Conservation (phyloP, 1,140 invertebrate species). For the Muscidifurax raptorellus region DNA sequence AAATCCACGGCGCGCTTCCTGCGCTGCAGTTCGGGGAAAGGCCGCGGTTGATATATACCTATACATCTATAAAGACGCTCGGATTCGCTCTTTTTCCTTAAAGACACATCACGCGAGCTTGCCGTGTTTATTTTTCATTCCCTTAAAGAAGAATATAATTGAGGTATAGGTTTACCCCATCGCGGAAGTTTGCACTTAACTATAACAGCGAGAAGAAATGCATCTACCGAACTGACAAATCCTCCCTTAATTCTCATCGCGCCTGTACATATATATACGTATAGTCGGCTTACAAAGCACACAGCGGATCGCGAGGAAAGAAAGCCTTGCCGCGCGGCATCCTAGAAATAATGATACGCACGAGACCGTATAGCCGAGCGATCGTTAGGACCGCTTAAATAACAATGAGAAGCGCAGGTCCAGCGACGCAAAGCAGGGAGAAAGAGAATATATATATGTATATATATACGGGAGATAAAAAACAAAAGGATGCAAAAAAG, state of each 20-base stretch:
- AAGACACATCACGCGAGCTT: not conserved
- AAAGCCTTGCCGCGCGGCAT: not conserved
- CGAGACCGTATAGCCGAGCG: not conserved
- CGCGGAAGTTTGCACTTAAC: not conserved
- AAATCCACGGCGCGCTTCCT: slow-evolving; percentile 29
- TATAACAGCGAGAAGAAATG: not conserved
- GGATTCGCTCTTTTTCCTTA: not conserved
- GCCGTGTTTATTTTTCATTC: not conserved
- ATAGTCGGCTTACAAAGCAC: no score
- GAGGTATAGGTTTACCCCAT: no score
- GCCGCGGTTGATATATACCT: not conserved
- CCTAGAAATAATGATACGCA: slow-evolving; percentile 47
- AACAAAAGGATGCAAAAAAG: slow-evolving; percentile 19
- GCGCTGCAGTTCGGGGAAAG: slow-evolving; percentile 2
- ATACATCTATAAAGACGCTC: not conserved
- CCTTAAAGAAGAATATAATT: not conserved
- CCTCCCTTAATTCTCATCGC: no score
- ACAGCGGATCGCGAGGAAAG: not conserved
- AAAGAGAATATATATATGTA: not conserved
- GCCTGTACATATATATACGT: no score
- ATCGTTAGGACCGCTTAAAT: slow-evolving; percentile 42
- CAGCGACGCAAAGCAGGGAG: slow-evolving; percentile 4
- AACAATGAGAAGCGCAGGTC: slow-evolving; percentile 22
- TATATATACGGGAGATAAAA: not conserved
- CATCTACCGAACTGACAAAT: not conserved